These are phyloP conservation scores for Folsomia candida DNA, from an alignment of 2,888 invertebrate species.

Conservation along the genomic window DNA sequence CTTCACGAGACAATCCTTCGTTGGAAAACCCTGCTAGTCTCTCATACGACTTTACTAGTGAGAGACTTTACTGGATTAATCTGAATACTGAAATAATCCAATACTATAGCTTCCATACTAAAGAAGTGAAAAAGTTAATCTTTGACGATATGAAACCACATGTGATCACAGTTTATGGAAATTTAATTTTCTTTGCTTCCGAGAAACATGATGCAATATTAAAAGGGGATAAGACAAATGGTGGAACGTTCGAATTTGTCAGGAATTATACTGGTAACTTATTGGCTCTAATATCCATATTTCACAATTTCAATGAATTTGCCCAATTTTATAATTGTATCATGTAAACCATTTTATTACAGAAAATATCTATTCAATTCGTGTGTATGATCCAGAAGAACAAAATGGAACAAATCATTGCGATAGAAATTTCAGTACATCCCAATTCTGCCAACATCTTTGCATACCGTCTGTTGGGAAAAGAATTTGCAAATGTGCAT, in stretches of 20 bases:
- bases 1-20: conserved; percentile 51
- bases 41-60: conserved; percentile 49
- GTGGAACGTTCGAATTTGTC: conserved; percentile 58
- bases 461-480: conserved; percentile 65
- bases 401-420: conserved; percentile 64
- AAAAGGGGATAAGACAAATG: conserved; percentile 63
- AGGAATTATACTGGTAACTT: conserved; percentile 60
- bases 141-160: conserved; percentile 57
- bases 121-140: conserved; percentile 52
- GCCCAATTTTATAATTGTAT: background rate
- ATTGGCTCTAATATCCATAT: background rate
- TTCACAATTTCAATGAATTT: background rate
- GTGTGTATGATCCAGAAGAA: conserved; percentile 66
- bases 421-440: conserved; percentile 56
- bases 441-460: conserved; percentile 66
- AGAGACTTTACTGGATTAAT: conserved; percentile 68
- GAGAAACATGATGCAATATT: conserved; percentile 64
- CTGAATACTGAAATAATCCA: conserved; percentile 60
- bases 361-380: conserved; percentile 51
- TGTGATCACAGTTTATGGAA: conserved; percentile 68
- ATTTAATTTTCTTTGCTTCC: conserved; percentile 64
- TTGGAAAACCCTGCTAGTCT: conserved; percentile 53
- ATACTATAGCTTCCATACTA: conserved; percentile 60
- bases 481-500: conserved; percentile 71
- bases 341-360: background rate